Percentiles rank a stretch among this genome's conserved stretches.
These are phyloP conservation scores for Sericinus montela DNA, from an alignment of 2,888 invertebrate genomes.

Conservation along the genomic window DNA sequence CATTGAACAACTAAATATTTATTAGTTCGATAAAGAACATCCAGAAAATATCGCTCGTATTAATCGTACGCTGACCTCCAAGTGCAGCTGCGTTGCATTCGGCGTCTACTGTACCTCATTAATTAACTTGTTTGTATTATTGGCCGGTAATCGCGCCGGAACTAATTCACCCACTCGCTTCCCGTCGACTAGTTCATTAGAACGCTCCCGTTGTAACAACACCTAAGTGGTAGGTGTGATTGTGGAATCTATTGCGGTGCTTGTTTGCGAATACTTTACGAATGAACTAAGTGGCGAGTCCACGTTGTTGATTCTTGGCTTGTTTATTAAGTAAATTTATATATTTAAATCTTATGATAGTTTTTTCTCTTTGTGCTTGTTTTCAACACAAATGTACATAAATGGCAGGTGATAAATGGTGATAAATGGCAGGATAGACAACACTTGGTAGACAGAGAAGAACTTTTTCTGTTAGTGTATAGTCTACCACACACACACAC, in stretches of 20 bases:
- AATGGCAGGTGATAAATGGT: no score
- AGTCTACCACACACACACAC: no score
- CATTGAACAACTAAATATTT: constrained; percentile 52
- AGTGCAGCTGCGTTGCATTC: constrained; percentile 11
- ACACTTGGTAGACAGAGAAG: no score
- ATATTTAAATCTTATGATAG: no score
- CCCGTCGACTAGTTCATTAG: constrained; percentile 23
- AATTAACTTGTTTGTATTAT: constrained; percentile 36
- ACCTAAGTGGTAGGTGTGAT: constrained; percentile 3
- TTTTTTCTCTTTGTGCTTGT: no score
- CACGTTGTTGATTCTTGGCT: no score
- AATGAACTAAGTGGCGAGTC: no score
- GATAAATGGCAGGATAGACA: no score
- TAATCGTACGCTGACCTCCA: constrained; percentile 57
- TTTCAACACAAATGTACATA: no score
- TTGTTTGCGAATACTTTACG: neutral
- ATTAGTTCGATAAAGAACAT: constrained; percentile 58
- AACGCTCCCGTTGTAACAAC: neutral
- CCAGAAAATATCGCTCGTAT: constrained; percentile 55
- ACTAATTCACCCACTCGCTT: constrained; percentile 35
- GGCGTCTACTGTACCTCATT: constrained; percentile 21
- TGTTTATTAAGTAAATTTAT: no score
- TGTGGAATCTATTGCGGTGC: constrained; percentile 1
- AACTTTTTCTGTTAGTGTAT: no score
- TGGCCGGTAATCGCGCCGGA: constrained; percentile 28